Conservation (phyloP, 2,888 invertebrate species). For the Drosophila setosimentum region DNA sequence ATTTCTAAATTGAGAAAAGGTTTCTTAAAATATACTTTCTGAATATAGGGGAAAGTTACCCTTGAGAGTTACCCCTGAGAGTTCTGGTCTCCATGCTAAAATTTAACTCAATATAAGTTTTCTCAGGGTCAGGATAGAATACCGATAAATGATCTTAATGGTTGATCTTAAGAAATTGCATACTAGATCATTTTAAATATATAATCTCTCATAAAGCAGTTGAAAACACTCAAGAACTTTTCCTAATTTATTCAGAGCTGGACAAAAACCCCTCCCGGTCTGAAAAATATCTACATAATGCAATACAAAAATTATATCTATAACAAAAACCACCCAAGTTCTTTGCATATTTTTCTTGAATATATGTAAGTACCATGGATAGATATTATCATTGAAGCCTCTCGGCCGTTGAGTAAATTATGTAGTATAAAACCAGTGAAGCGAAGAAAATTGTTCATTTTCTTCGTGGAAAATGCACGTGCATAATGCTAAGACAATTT, state of each 20-base stretch:
- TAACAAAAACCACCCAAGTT: neutral
- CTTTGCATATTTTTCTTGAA: constrained; percentile 56
- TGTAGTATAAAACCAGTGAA: constrained; percentile 64
- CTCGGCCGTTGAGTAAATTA: constrained; percentile 52
- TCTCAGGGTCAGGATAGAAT: neutral
- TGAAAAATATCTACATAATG: neutral
- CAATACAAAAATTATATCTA: neutral
- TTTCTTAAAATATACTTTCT: neutral
- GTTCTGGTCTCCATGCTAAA: too few species aligned
- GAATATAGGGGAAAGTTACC: neutral
- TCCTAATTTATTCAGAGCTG: neutral
- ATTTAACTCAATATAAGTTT: neutral
- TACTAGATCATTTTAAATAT: neutral
- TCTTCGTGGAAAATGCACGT: constrained; percentile 71
- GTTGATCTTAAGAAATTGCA: neutral
- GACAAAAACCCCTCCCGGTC: too few species aligned
- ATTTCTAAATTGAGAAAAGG: neutral
- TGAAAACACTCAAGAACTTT: constrained; percentile 14
- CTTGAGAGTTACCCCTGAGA: neutral
- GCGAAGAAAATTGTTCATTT: constrained; percentile 63
- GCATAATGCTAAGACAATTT: constrained; percentile 66
- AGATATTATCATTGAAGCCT: constrained; percentile 44
- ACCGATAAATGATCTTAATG: neutral
- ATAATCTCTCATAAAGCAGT: neutral
- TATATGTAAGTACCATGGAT: constrained; percentile 8